Base-by-base conservation (phyloP, 2,797 vertebrate genomes). In the Saxicola maurus region DNA sequence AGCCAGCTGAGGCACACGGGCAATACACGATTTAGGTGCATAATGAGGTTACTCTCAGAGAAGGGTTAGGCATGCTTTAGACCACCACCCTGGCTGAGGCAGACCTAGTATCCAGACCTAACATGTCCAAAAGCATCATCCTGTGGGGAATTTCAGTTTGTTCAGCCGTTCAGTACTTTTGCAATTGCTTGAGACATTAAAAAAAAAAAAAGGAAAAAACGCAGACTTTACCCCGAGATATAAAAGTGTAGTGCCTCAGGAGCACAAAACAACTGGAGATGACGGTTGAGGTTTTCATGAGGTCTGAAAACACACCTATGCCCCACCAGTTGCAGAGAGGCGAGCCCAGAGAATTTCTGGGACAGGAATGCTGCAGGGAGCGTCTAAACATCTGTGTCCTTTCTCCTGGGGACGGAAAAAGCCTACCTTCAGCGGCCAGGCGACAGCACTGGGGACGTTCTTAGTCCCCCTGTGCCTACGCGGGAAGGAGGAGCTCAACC, bases 91-190 rank as follows among this genome's bases (percentile, higher is more conserved):
- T 3, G n/a, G 43, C 72, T 48, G 52, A 59, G 52, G 37, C 52
- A 82, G 38, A 52, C 4, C 3, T 19, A 10, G 24, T 2, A 3
- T 1, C 10, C 28, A n/a, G 45, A 28, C 2, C 8, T 28, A n/a
- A 5, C 0, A 5, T 0, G 1, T 20, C 48, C 43, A 23, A 52
- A 56, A 35, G 42, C 65, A 31, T 30, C 11, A 0, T 17, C 53
- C 43, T 6, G 14, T 0, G 1, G 17, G 24, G n/a, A 61, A 15
- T 13, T 66, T 17, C 35, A 19, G n/a, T 42, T 45, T 60, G 57
- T 13, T 3, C 13, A 67, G 23, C 8, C 56, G 57, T 13, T 3
- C 11, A 64, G 23, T 8, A 6, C 23, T n/a, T 19, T 19, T 5
- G 0, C 2, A 5, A 21, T 13, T 33, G n/a, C 25, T 33, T 14